A percentile compares a stretch with the other conserved stretches of the same genome.
These are phyloP conservation scores for Neoarius graeffei DNA, from an alignment of 2,113 vertebrate genomes.

Conservation along the genomic window DNA sequence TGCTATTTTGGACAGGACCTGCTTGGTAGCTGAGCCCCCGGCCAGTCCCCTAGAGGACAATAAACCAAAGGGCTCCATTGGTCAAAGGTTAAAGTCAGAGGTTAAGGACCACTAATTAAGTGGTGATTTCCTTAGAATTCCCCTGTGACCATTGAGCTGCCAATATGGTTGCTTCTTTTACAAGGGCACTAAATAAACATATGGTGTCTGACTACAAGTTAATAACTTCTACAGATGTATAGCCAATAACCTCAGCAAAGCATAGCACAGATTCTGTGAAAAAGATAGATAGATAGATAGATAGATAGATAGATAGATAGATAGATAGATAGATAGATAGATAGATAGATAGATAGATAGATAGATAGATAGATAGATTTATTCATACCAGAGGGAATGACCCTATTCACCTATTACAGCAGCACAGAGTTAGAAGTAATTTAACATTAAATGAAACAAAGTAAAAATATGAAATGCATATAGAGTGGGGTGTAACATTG, in stretches of 20 bases:
- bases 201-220: not conserved
- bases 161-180: constrained; percentile 21
- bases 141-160: constrained; percentile 27
- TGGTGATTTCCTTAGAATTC: constrained; percentile 40
- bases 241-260: not conserved
- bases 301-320: not conserved
- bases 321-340: not conserved
- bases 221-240: not conserved
- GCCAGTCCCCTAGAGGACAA: constrained; percentile 47
- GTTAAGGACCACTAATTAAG: constrained; percentile 51
- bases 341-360: constrained; percentile 6
- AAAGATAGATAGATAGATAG: not conserved
- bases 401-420: no score
- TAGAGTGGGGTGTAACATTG: no score
- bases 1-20: constrained; percentile 37
- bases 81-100: constrained; percentile 48
- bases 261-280: not conserved
- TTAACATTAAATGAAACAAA: not conserved
- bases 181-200: constrained; percentile 38
- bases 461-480: not conserved
- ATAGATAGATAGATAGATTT: constrained; percentile 1
- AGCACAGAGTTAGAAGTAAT: not conserved
- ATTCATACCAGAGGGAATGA: not conserved
- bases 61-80: constrained; percentile 35
- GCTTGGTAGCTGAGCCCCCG: constrained; percentile 19